A percentile compares a stretch with the other conserved stretches of the same genome.
These are phyloP conservation scores for Thalpophila matura DNA, from an alignment of 2,888 invertebrate genomes.

Conservation along the genomic window DNA sequence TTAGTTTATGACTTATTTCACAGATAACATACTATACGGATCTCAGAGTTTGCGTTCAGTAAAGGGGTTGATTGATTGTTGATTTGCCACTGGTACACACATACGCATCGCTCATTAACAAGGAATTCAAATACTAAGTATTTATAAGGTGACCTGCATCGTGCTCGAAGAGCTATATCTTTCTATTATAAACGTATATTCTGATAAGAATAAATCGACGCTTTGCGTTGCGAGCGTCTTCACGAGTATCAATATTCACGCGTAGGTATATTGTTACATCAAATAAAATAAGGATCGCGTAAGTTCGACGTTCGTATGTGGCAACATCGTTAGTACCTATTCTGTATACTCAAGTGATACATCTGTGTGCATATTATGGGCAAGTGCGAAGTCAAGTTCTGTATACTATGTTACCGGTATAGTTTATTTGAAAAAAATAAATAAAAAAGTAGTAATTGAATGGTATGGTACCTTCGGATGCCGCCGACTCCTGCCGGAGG, in stretches of 20 bases:
- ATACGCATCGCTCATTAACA: neutral
- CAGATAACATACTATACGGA: constrained; percentile 44
- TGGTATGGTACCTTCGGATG: constrained; percentile 85
- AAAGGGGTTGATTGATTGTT: no score
- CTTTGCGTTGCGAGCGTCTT: no score
- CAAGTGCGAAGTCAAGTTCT: constrained; percentile 23
- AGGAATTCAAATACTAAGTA: neutral
- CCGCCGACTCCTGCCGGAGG: constrained; percentile 91
- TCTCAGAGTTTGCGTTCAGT: constrained; percentile 7
- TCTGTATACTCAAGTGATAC: neutral
- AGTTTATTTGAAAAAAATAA: constrained; percentile 25
- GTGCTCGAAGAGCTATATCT: neutral
- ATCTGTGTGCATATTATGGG: constrained; percentile 18
- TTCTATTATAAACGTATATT: neutral
- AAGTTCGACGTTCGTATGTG: neutral
- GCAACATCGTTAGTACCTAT: neutral
- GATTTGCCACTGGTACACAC: neutral
- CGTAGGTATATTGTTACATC: neutral
- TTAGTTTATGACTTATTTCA: constrained; percentile 39
- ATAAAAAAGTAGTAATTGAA: constrained; percentile 24
- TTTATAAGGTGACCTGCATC: neutral
- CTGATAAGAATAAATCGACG: neutral
- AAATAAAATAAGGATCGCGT: neutral
- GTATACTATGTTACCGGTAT: constrained; percentile 34
- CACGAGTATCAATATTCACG: neutral